Conservation (phyloP, 2,888 invertebrate genomes). For the Drosophila melanocephala region DNA sequence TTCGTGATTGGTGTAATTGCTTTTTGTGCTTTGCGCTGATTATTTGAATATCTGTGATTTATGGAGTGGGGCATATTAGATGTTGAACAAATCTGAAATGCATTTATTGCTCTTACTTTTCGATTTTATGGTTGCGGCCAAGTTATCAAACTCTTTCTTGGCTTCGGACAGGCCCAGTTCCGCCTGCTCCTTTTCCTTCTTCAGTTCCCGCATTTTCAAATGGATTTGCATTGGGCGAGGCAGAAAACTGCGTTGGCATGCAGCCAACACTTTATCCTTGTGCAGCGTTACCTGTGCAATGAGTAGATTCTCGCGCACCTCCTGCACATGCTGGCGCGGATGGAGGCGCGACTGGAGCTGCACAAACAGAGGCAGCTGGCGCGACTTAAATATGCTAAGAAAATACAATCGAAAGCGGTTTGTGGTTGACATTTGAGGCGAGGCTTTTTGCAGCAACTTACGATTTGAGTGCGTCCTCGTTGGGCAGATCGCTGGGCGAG, state of each 20-base stretch:
- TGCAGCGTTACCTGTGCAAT: constrained; percentile 78
- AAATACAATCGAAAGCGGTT: background rate
- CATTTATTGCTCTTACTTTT: constrained; percentile 73
- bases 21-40: constrained; percentile 74
- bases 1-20: constrained; percentile 64
- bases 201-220: constrained; percentile 78
- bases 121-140: constrained; percentile 74
- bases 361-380: constrained; percentile 78
- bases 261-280: constrained; percentile 76
- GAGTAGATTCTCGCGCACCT: constrained; percentile 82
- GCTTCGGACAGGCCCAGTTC: constrained; percentile 58
- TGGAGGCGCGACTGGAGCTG: constrained; percentile 80
- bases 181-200: constrained; percentile 61
- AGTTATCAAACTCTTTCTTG: constrained; percentile 69
- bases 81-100: background rate
- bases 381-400: constrained; percentile 83
- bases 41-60: constrained; percentile 76
- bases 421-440: background rate
- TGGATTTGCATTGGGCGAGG: constrained; percentile 81
- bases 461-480: constrained; percentile 82
- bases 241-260: constrained; percentile 72
- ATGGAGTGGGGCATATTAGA: background rate
- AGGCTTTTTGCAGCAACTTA: constrained; percentile 52
- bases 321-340: constrained; percentile 80
- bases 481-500: constrained; percentile 76